Conservation (phyloP, 1,140 invertebrate genomes). For the Drosophila pruinosa region DNA sequence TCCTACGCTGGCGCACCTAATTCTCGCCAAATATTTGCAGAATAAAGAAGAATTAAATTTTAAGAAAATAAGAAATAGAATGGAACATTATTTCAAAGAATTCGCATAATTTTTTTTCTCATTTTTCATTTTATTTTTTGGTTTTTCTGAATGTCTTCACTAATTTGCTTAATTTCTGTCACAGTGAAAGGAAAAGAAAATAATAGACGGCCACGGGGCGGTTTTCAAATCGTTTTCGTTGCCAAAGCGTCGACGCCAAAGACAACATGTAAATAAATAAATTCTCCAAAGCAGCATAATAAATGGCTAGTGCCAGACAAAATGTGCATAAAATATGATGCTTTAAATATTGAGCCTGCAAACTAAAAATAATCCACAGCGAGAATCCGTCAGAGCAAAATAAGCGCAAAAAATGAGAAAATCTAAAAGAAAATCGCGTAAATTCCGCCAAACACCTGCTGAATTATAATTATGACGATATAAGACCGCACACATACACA, state of each 20-base stretch:
- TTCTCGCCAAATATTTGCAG: slow-evolving; percentile 41
- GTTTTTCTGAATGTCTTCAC: slow-evolving; percentile 51
- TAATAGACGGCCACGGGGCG: neutral
- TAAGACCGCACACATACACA: slow-evolving; percentile 2
- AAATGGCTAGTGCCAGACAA: slow-evolving; percentile 43
- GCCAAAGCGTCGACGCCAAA: slow-evolving; percentile 41
- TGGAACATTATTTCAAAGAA: slow-evolving; percentile 44
- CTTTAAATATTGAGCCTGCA: slow-evolving; percentile 21
- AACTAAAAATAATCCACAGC: slow-evolving; percentile 25
- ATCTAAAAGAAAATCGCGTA: slow-evolving; percentile 29
- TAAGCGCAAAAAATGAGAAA: neutral
- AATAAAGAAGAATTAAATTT: slow-evolving; percentile 20
- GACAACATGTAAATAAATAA: slow-evolving; percentile 60
- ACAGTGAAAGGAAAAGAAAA: slow-evolving; percentile 10
- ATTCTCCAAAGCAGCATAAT: slow-evolving; percentile 70
- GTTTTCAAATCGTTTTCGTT: slow-evolving; percentile 51
- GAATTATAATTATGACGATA: slow-evolving; percentile 50
- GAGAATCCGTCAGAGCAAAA: slow-evolving; percentile 3
- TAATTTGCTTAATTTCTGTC: slow-evolving; percentile 78
- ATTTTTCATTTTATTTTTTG: slow-evolving; percentile 34
- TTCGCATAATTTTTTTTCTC: slow-evolving; percentile 40
- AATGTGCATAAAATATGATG: slow-evolving; percentile 43
- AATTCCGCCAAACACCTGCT: slow-evolving; percentile 44
- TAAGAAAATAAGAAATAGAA: slow-evolving; percentile 25
- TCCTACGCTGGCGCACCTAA: slow-evolving; percentile 60